Base-by-base conservation (phyloP, 1,140 invertebrate genomes). In the Manduca sexta region DNA sequence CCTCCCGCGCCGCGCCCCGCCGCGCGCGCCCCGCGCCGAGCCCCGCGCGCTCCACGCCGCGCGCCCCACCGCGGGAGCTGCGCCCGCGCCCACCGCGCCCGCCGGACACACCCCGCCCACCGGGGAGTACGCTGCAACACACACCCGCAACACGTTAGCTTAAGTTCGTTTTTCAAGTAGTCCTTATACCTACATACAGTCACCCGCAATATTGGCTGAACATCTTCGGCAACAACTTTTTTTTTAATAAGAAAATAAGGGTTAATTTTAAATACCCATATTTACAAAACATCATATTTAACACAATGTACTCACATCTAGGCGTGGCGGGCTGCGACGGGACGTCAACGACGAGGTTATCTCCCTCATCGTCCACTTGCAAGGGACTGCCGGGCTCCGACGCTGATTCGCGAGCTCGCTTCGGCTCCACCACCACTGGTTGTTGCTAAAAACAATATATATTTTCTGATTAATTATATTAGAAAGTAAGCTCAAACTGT, bases 1-100 rank as follows among this genome's bases (percentile, higher is more conserved):
- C 53, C 92, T 85, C 0, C 91, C 91, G 8, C 92, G 88, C 61
- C 91, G 91, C 0, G 88, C 87, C 12, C 91, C 91, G 16, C 91
- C 86, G 1, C 39, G 86, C 4, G 35, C 31, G 12, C 60, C 15
- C 88, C 84, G 65, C 89, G 89, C 8, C 87, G 86, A 35, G 90
- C 47, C 90, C 84, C 33, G 29, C 51, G 31, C 44, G 54, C 14
- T n/a, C 68, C 50, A 18, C 47, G 29, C 42, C 52, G 50, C 31
- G 70, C 61, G 7, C n/a, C n/a, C n/a, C n/a, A n/a, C n/a, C n/a
- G n/a, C n/a, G n/a, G n/a, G n/a, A n/a, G n/a, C n/a, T n/a, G n/a
- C n/a, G n/a, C 39, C 86, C 6, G 38, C 30, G 12, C 62, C 15
- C 88, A 84, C 66, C 89, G 89, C 8, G 87, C 86, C 37, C 91